Base-by-base conservation (phyloP, 2,888 invertebrate species). In the Pachliopta kotzebuea region DNA sequence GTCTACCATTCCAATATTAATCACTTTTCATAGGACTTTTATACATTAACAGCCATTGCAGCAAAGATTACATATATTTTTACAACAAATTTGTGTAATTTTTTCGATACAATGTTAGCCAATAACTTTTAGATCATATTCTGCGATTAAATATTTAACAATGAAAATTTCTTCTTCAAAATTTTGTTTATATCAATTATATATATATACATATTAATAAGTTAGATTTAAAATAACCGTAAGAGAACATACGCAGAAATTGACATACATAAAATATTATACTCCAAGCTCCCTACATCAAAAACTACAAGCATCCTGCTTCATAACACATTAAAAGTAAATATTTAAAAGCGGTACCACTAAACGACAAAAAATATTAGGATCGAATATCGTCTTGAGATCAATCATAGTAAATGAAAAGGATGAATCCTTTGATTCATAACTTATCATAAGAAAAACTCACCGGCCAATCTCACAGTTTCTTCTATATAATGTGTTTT, bases 371-470 rank as follows among this genome's bases (percentile, higher is more conserved):
- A 80, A 77, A 84, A 82, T 75, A 83, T 83, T 87, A 88, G 88
- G 88, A 89, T 86, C 88, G 88, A 90, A 88, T 86, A 89, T 86
- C 86, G 86, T 88, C 83, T 85, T 91, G 90, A 91, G 90, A 91
- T 90, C 91, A 91, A 86, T 87, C 83, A 80, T 83, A 85, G 85
- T 83, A 79, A 82, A 80, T 82, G 83, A 67, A 82, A 80, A 77
- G 80, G 77, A 73, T 70, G 81, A 72, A 80, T 78, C 80, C 71
- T 71, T 26, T 64, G 78, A 82, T 78, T 80, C 82, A 80, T 79
- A 76, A 76, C 78, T 80, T 76, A 80, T 74, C 72, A 58, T 66
- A 78, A 76, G 74, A 80, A 83, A 80, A 79, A 74, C 74, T 74
- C 76, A 74, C 76, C 73, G 74, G 72, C 75, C 76, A 74, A 72